Evolutionary conservation across 2,113 vertebrate genomes (phyloP).

Genomic region (Silurus meridionalis): DNA sequence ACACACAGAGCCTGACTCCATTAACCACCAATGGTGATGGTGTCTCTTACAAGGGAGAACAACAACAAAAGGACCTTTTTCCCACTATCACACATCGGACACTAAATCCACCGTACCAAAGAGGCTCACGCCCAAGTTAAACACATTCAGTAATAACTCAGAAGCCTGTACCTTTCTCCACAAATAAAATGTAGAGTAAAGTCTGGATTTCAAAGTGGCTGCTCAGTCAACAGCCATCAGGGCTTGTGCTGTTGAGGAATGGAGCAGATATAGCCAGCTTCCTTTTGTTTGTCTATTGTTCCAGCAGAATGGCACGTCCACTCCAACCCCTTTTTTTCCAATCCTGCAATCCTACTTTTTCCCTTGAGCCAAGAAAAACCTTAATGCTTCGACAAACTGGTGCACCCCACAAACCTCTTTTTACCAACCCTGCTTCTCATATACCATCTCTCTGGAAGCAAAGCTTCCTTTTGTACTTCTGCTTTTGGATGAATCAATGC

Average conservation of each 20-base stretch:
- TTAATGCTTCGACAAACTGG: slow-evolving; percentile 75
- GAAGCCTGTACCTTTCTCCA: slow-evolving; percentile 86
- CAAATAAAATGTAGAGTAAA: slow-evolving; percentile 77
- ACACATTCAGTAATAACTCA: slow-evolving; percentile 88
- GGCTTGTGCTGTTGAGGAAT: slow-evolving; percentile 75
- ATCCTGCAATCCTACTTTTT: slow-evolving; percentile 32
- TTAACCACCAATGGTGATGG: slow-evolving; percentile 55
- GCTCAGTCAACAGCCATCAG: slow-evolving; percentile 48
- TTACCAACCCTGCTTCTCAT: slow-evolving; percentile 29
- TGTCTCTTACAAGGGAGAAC: slow-evolving; percentile 45
- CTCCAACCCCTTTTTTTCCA: slow-evolving; percentile 29
- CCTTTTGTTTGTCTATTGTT: slow-evolving; percentile 76
- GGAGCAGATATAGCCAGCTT: slow-evolving; percentile 83
- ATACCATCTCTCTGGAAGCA: slow-evolving; percentile 29
- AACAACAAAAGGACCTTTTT: slow-evolving; percentile 46
- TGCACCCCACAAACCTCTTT: slow-evolving; percentile 61
- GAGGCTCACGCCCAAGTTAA: slow-evolving; percentile 80
- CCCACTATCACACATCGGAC: slow-evolving; percentile 77
- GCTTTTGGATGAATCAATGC: slow-evolving; percentile 76
- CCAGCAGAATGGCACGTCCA: slow-evolving; percentile 79
- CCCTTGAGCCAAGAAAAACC: slow-evolving; percentile 71
- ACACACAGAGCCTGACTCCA: slow-evolving; percentile 49
- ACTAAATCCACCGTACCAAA: slow-evolving; percentile 79
- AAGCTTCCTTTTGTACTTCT: slow-evolving; percentile 66
- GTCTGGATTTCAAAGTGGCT: slow-evolving; percentile 78